These are phyloP conservation scores for Stegodyphus mimosarum DNA, from an alignment of 1,140 invertebrate species.

Conservation along the genomic window DNA sequence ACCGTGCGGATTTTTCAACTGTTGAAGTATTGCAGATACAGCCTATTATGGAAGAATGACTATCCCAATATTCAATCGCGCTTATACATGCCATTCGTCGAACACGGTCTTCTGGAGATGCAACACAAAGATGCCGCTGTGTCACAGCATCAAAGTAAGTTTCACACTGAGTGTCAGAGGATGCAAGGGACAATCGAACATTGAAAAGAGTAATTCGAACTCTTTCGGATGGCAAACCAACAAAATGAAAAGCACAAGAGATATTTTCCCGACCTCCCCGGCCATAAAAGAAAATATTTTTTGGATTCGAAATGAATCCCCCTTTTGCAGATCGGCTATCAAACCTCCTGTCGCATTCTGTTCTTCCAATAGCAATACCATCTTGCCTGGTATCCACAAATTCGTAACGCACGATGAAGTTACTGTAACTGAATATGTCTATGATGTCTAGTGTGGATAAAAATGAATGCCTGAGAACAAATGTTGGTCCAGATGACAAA, in stretches of 20 bases:
- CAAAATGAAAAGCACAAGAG: slow-evolving; percentile 62
- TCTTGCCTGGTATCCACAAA: slow-evolving; percentile 63
- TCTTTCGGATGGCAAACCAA: slow-evolving; percentile 39
- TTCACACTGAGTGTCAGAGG: slow-evolving; percentile 26
- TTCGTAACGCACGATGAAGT: slow-evolving; percentile 62
- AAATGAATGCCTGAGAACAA: slow-evolving; percentile 46
- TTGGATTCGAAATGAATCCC: slow-evolving; percentile 58
- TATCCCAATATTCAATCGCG: slow-evolving; percentile 44
- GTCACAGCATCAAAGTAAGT: slow-evolving; percentile 7
- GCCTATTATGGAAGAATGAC: slow-evolving; percentile 72
- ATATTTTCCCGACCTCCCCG: slow-evolving; percentile 62
- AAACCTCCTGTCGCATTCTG: slow-evolving; percentile 63
- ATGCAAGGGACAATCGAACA: slow-evolving; percentile 12
- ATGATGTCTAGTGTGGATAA: slow-evolving; percentile 22
- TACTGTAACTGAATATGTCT: slow-evolving; percentile 39
- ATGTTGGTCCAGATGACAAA: slow-evolving; percentile 61
- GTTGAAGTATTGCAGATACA: slow-evolving; percentile 80
- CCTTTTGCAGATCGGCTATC: slow-evolving; percentile 38
- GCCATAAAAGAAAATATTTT: slow-evolving; percentile 63
- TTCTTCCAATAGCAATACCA: slow-evolving; percentile 58
- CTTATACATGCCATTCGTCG: neutral
- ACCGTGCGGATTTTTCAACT: slow-evolving; percentile 57
- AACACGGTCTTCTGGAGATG: neutral
- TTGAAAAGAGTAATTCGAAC: slow-evolving; percentile 57
- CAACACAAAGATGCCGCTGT: slow-evolving; percentile 26